A percentile compares a stretch with the other conserved stretches of the same genome.
These are phyloP conservation scores for Shinisaurus crocodilurus DNA, from an alignment of 2,113 vertebrate genomes.

Conservation along the genomic window DNA sequence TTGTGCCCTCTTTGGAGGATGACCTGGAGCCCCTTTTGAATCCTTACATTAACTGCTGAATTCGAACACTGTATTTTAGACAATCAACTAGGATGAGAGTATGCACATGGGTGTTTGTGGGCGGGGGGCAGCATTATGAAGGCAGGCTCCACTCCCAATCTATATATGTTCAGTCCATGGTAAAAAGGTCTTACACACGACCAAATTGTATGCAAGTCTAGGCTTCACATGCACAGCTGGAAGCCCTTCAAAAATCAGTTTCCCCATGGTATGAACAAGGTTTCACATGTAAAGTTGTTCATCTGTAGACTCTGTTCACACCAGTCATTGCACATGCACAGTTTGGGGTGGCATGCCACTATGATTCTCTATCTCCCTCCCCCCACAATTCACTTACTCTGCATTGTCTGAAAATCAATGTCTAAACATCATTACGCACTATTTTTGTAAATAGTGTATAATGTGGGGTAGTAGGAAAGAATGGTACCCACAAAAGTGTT, in stretches of 20 bases:
- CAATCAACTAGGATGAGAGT: not conserved
- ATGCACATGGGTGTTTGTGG: not conserved
- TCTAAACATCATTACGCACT: not conserved
- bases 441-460: not conserved
- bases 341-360: not conserved
- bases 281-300: not conserved
- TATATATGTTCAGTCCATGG: not conserved
- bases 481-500: not conserved
- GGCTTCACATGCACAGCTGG: not conserved
- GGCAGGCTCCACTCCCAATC: no score
- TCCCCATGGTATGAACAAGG: not conserved
- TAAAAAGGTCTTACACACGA: not conserved
- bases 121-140: not conserved
- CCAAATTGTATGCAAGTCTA: not conserved
- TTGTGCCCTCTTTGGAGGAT: no score
- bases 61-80: not conserved
- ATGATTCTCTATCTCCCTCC: not conserved
- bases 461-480: not conserved
- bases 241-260: not conserved
- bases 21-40: not conserved
- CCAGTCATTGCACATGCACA: not conserved
- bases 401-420: not conserved
- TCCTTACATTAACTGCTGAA: conserved; percentile 9
- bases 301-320: not conserved
- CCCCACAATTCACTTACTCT: not conserved